phyloP scores from a whole-genome alignment of 2,113 vertebrate genomes.

The Fregetta grallaria region DNA sequence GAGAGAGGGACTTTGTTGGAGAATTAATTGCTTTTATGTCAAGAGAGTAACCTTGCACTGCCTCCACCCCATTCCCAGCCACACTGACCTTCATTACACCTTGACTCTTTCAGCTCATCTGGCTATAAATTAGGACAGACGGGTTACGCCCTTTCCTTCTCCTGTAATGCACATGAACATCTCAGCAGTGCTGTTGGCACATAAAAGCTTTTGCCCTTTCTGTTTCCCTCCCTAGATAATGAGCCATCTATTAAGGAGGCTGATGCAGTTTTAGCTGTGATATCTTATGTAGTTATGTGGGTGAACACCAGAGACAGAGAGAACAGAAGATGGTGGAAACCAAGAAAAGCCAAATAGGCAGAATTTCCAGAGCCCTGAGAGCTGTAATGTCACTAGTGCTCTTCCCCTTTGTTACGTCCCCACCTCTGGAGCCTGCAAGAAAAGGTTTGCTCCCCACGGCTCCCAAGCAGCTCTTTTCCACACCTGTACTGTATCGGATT shows the following conservation, averaged over 20 bases:
- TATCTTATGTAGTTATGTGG: slow-evolving; percentile 34
- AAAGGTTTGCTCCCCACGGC: not conserved
- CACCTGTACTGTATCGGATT: not conserved
- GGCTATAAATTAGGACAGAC: slow-evolving; percentile 26
- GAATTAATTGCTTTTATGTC: slow-evolving; percentile 5
- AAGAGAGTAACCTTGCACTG: not conserved
- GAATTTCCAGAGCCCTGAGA: not conserved
- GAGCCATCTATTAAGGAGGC: slow-evolving; percentile 23
- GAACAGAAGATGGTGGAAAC: not conserved
- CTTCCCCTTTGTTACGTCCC: not conserved
- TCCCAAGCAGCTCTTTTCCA: not conserved
- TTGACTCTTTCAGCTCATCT: slow-evolving; percentile 17
- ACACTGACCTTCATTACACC: slow-evolving; percentile 21
- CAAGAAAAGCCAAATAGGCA: not conserved
- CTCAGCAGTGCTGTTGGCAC: slow-evolving; percentile 14
- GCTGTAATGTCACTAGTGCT: not conserved
- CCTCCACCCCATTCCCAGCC: not conserved
- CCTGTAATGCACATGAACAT: not conserved
- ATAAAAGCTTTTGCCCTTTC: slow-evolving; percentile 32
- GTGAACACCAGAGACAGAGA: slow-evolving; percentile 13
- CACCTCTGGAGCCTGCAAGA: not conserved
- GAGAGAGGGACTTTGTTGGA: not conserved
- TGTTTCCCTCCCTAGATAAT: slow-evolving; percentile 60
- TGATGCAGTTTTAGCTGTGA: slow-evolving; percentile 26
- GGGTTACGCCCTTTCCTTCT: slow-evolving; percentile 1